phyloP scores from a whole-genome alignment of 2,888 invertebrate species.

The Griposia aprilina region DNA sequence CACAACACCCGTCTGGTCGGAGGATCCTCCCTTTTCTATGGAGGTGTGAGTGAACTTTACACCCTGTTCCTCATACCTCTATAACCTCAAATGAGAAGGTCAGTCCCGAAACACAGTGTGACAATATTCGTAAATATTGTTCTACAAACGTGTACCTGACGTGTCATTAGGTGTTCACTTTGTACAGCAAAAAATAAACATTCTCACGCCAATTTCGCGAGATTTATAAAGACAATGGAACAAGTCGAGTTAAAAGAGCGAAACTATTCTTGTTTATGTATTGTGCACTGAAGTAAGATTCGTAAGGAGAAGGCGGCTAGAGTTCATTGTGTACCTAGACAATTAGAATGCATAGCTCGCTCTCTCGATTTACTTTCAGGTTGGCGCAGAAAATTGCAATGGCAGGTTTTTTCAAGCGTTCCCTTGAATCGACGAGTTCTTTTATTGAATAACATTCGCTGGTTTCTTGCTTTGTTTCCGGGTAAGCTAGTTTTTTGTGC shows the following conservation, averaged over 20 bases:
- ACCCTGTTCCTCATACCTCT: too few relatives aligned
- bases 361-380: conserved; percentile 70
- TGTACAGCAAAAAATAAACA: conserved; percentile 3
- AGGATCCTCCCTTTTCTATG: too few relatives aligned
- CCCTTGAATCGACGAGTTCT: conserved; percentile 40
- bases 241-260: conserved; percentile 13
- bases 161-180: not conserved
- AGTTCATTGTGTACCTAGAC: conserved; percentile 68
- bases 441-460: conserved; percentile 46
- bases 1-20: too few relatives aligned
- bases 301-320: conserved; percentile 50
- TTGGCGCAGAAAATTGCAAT: conserved; percentile 71
- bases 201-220: conserved; percentile 24
- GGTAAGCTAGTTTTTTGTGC: conserved; percentile 9
- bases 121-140: not conserved
- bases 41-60: too few relatives aligned
- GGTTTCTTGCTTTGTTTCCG: conserved; percentile 18
- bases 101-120: too few relatives aligned
- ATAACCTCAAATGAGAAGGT: too few relatives aligned
- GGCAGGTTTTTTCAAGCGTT: conserved; percentile 65
- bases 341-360: conserved; percentile 78
- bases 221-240: conserved; percentile 20
- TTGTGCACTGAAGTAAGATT: conserved; percentile 44
- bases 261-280: conserved; percentile 37
- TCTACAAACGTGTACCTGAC: not conserved